A percentile compares a stretch with the other conserved stretches of the same genome.
Evolutionary conservation across 2,797 vertebrate species (phyloP).

Genomic region (Poeciliopsis paucimaculata): DNA sequence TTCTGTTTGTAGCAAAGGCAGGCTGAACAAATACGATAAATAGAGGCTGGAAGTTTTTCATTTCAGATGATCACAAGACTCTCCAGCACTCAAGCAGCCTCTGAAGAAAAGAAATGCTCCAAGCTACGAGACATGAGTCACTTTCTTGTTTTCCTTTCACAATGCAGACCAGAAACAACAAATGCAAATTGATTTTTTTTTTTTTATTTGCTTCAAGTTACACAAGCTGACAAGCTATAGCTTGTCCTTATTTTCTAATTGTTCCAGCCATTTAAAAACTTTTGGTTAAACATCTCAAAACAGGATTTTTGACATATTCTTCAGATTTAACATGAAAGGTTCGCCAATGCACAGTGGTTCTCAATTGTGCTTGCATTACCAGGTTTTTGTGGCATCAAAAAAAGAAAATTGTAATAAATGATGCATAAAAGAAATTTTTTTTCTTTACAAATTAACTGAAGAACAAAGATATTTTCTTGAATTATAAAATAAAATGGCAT

Average conservation of each 20-base stretch:
- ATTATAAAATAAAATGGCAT: neutral
- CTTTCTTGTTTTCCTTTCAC: slow-evolving; percentile 14
- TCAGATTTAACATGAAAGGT: neutral
- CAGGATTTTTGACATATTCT: neutral
- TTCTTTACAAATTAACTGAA: neutral
- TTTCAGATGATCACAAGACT: slow-evolving; percentile 42
- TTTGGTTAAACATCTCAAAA: neutral
- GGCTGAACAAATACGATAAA: slow-evolving; percentile 22
- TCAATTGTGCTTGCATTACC: neutral
- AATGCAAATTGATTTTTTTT: slow-evolving; percentile 4
- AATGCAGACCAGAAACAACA: slow-evolving; percentile 7
- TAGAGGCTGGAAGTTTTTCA: slow-evolving; percentile 40
- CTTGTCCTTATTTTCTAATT: neutral
- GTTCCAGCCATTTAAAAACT: neutral
- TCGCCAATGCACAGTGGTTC: neutral
- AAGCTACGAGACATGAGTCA: slow-evolving; percentile 28
- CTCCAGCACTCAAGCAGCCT: slow-evolving; percentile 15
- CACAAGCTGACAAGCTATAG: neutral
- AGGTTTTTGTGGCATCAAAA: neutral
- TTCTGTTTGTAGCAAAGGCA: slow-evolving; percentile 39
- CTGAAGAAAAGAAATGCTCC: slow-evolving; percentile 28
- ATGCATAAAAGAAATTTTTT: neutral
- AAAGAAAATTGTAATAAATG: neutral
- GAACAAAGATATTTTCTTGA: neutral
- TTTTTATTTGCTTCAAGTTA: slow-evolving; percentile 8